A percentile compares a stretch with the other conserved stretches of the same genome.
phyloP scores from a whole-genome alignment of 2,888 invertebrate species.

The Drosophila mayaguana region DNA sequence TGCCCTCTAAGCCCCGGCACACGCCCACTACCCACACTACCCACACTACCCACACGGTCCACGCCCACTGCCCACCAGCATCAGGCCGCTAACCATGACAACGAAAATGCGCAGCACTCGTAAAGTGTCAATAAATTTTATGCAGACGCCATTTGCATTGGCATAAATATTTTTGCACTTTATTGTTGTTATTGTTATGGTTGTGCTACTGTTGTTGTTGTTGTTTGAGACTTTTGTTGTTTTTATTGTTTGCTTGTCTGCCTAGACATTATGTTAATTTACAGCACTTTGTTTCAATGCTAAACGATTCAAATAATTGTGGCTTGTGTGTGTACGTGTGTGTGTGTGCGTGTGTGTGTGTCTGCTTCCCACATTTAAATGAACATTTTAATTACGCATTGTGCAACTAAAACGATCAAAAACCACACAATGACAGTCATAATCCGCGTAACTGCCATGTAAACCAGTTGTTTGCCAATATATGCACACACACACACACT shows the following conservation, averaged over 20 bases:
- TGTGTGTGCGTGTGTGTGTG: neutral
- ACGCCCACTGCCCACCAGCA: neutral
- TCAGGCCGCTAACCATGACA: constrained; percentile 50
- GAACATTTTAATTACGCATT: constrained; percentile 69
- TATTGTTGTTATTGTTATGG: constrained; percentile 2
- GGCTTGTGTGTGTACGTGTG: neutral
- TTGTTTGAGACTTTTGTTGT: constrained; percentile 5
- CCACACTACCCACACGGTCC: neutral
- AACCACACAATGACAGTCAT: constrained; percentile 60
- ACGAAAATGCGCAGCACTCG: constrained; percentile 63
- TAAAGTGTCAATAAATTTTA: constrained; percentile 81
- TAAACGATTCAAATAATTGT: constrained; percentile 17
- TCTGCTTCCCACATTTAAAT: constrained; percentile 29
- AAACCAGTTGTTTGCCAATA: constrained; percentile 66
- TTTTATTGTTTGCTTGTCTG: constrained; percentile 23
- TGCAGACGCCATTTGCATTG: constrained; percentile 78
- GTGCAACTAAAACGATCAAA: constrained; percentile 65
- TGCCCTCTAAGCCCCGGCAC: neutral
- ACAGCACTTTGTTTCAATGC: constrained; percentile 47
- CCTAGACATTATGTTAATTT: constrained; percentile 74
- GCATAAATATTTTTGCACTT: constrained; percentile 68
- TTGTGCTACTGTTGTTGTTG: neutral
- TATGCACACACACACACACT: constrained; percentile 3
- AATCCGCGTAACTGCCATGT: constrained; percentile 50
- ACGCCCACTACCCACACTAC: neutral